Conservation (phyloP, 2,113 vertebrate species). For the Garra rufa region DNA sequence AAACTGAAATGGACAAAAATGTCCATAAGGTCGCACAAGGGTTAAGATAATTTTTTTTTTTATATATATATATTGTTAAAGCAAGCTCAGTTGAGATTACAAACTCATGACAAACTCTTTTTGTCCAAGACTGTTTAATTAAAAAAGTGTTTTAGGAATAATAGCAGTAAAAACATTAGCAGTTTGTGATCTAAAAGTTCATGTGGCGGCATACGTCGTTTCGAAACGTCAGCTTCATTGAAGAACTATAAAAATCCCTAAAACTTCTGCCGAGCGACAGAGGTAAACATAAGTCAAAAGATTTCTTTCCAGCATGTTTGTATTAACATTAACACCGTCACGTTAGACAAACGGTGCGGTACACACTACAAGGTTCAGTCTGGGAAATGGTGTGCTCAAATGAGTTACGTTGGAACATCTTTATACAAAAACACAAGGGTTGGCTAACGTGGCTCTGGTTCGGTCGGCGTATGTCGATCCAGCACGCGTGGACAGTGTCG, state of each 20-base stretch:
- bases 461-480: slow-evolving; percentile 39
- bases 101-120: slow-evolving; percentile 53
- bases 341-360: slow-evolving; percentile 73
- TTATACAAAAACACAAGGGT: slow-evolving; percentile 40
- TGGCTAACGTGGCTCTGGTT: background rate
- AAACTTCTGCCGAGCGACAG: slow-evolving; percentile 73
- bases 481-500: slow-evolving; percentile 53
- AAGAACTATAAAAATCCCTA: slow-evolving; percentile 67
- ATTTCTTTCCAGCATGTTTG: slow-evolving; percentile 78
- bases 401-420: slow-evolving; percentile 37
- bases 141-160: slow-evolving; percentile 77
- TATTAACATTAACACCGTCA: slow-evolving; percentile 63
- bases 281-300: slow-evolving; percentile 75
- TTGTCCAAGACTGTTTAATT: slow-evolving; percentile 69
- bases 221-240: slow-evolving; percentile 60
- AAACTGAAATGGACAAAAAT: too few species aligned
- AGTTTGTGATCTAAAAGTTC: slow-evolving; percentile 78
- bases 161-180: slow-evolving; percentile 75
- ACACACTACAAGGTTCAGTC: slow-evolving; percentile 67
- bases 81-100: background rate
- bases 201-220: slow-evolving; percentile 68
- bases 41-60: too few species aligned
- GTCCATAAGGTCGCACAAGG: too few species aligned
- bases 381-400: slow-evolving; percentile 57
- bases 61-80: background rate